phyloP scores from a whole-genome alignment of 2,888 invertebrate species.

The Andrena chrysosceles region DNA sequence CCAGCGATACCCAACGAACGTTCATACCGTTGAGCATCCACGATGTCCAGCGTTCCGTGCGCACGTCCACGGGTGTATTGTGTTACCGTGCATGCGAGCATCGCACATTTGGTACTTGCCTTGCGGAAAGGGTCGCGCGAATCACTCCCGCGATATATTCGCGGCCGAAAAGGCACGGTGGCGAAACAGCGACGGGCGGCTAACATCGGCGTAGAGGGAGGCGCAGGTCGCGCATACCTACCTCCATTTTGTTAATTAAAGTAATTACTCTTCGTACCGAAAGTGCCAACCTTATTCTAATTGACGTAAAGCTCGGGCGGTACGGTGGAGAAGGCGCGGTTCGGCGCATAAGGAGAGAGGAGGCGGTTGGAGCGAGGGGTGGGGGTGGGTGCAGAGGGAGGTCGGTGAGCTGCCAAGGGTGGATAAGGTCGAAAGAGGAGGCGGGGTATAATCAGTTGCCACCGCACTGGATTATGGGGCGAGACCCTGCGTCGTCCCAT shows the following conservation, averaged over 20 bases:
- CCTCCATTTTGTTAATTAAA: slow-evolving; percentile 86
- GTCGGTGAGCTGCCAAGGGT: slow-evolving; percentile 72
- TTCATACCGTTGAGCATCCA: not conserved
- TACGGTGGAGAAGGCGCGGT: slow-evolving; percentile 71
- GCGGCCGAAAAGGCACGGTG: slow-evolving; percentile 69
- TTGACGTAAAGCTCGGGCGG: slow-evolving; percentile 85
- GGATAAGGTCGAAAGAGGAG: slow-evolving; percentile 79
- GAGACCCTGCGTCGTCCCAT: slow-evolving; percentile 77
- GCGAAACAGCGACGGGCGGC: slow-evolving; percentile 83
- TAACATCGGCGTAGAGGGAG: slow-evolving; percentile 62
- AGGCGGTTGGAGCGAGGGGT: slow-evolving; percentile 51
- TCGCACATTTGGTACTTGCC: slow-evolving; percentile 70
- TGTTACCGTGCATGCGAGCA: slow-evolving; percentile 54
- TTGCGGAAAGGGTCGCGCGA: slow-evolving; percentile 85
- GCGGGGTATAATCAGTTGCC: slow-evolving; percentile 84
- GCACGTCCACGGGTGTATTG: slow-evolving; percentile 50
- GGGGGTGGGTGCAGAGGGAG: slow-evolving; percentile 14
- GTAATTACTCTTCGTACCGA: slow-evolving; percentile 86
- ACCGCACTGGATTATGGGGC: slow-evolving; percentile 84
- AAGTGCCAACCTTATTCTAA: slow-evolving; percentile 86
- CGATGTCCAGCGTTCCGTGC: slow-evolving; percentile 27
- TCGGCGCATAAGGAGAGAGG: slow-evolving; percentile 70
- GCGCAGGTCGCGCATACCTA: slow-evolving; percentile 75
- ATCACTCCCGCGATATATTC: slow-evolving; percentile 84
- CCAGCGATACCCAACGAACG: not conserved